phyloP scores from a whole-genome alignment of 2,113 vertebrate genomes.

The Odocoileus hemionus region DNA sequence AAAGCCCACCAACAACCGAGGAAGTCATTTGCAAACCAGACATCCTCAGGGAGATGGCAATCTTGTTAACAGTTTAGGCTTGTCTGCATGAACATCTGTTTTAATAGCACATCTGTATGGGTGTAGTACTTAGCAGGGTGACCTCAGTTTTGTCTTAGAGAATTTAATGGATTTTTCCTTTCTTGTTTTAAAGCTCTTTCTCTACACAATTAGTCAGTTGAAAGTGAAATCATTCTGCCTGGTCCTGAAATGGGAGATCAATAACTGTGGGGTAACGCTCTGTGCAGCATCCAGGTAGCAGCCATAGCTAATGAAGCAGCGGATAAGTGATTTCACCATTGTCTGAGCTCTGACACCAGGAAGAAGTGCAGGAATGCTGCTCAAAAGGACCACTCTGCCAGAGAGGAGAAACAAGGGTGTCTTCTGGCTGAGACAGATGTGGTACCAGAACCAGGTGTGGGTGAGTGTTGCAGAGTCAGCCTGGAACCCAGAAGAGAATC shows the following conservation, averaged over 20 bases:
- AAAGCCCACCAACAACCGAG: not conserved
- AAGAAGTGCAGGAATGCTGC: not conserved
- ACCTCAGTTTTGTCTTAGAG: constrained; percentile 38
- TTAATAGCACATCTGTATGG: constrained; percentile 48
- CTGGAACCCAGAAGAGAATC: not conserved
- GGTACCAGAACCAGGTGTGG: not conserved
- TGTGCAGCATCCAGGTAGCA: not conserved
- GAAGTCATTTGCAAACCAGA: constrained; percentile 33
- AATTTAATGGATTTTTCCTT: not conserved
- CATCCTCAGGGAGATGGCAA: constrained; percentile 27
- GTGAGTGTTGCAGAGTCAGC: not conserved
- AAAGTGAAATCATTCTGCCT: constrained; percentile 30
- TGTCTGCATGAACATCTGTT: constrained; percentile 50
- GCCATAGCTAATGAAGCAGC: not conserved
- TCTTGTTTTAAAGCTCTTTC: not conserved
- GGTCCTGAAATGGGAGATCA: constrained; percentile 29
- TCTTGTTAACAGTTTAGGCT: constrained; percentile 50
- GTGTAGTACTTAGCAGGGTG: not conserved
- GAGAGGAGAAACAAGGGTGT: not conserved
- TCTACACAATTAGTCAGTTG: constrained; percentile 32
- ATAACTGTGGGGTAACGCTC: not conserved
- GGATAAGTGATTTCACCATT: constrained; percentile 12
- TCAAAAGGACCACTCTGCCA: not conserved
- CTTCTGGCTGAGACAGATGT: not conserved
- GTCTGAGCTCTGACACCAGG: constrained; percentile 44